Conservation (phyloP, 2,888 invertebrate genomes). For the Lasioglossum malachurum region DNA sequence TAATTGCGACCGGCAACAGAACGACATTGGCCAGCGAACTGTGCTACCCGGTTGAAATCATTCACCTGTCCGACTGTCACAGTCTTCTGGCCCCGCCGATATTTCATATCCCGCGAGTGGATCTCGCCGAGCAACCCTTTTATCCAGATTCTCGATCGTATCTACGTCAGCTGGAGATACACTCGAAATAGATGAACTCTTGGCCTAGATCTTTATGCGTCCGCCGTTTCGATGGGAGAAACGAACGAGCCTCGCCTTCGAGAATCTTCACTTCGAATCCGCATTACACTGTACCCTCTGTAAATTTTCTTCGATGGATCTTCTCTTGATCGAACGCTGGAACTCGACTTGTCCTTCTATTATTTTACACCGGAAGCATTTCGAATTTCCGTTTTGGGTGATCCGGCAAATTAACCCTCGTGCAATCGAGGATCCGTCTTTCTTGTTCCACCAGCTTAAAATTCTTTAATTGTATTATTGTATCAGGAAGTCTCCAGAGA, state of each 20-base stretch:
- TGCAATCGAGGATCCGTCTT: background rate
- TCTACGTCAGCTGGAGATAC: slow-evolving; percentile 80
- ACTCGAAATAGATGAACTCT: slow-evolving; percentile 84
- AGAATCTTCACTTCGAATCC: slow-evolving; percentile 37
- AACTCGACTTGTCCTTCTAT: background rate
- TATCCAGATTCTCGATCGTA: slow-evolving; percentile 79
- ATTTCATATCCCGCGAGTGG: slow-evolving; percentile 57
- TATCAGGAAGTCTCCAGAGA: too few relatives aligned
- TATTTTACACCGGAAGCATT: background rate
- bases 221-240: slow-evolving; percentile 55
- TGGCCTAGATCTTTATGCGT: slow-evolving; percentile 80
- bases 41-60: slow-evolving; percentile 28
- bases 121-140: slow-evolving; percentile 71
- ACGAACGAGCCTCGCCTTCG: slow-evolving; percentile 58
- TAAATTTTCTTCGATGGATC: background rate
- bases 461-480: background rate
- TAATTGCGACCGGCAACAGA: slow-evolving; percentile 13
- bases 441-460: background rate
- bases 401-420: background rate
- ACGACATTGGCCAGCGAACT: slow-evolving; percentile 17
- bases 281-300: slow-evolving; percentile 9
- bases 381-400: background rate
- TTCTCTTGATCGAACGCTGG: background rate
- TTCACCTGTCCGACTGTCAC: slow-evolving; percentile 52
- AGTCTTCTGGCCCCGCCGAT: slow-evolving; percentile 48